These are phyloP conservation scores for Hydractinia symbiolongicarpus DNA, from an alignment of 30 jellyfish, hydroid and myxozoan species.

Conservation along the genomic window DNA sequence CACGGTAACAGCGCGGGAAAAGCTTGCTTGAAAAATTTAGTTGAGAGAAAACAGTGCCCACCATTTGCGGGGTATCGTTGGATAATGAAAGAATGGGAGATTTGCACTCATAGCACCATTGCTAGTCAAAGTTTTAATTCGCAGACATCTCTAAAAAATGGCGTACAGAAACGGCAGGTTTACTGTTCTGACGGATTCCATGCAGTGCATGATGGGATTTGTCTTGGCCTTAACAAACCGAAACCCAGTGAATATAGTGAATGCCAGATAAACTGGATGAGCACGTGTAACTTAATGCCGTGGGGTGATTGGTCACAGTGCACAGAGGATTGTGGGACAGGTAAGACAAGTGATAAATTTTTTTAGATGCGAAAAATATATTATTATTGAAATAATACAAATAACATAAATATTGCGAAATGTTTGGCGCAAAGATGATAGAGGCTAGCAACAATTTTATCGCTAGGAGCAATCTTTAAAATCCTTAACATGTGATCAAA, in stretches of 20 bases:
- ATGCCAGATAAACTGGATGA: constrained; percentile 14
- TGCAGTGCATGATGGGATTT: constrained; percentile 4
- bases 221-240: background rate
- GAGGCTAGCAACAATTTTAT: no score
- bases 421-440: no score
- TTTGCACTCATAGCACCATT: constrained; percentile 1
- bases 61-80: background rate
- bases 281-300: constrained; percentile 3
- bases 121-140: background rate
- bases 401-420: no score
- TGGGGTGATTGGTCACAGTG: constrained; percentile 22
- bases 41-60: constrained; percentile 20
- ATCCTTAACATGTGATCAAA: no score
- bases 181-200: constrained; percentile 10
- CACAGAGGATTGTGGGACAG: constrained; percentile 7
- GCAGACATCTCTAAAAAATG: background rate
- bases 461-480: no score
- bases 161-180: background rate
- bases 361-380: no score
- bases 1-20: background rate
- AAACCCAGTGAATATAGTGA: constrained; percentile 18
- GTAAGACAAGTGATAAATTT: background rate
- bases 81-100: constrained; percentile 14
- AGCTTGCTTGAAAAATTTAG: background rate
- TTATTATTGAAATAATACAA: no score